A percentile compares a stretch with the other conserved stretches of the same genome.
phyloP scores from a whole-genome alignment of 2,113 vertebrate genomes.

The Numida meleagris region DNA sequence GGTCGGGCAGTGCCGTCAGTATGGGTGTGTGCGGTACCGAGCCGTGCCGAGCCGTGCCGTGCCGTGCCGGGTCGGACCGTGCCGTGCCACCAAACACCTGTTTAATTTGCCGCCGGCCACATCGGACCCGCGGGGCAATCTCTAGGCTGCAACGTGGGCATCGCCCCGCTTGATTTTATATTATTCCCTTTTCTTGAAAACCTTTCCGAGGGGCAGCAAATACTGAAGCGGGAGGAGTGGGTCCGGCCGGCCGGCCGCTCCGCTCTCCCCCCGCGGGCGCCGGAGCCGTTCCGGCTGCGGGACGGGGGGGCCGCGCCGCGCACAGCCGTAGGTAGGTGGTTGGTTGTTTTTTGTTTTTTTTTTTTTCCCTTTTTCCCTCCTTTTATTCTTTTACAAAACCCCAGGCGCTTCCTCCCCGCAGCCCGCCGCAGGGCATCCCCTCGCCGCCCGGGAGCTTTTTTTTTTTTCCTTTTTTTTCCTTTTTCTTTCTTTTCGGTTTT shows the following conservation, averaged over 20 bases:
- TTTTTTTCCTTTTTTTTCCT: background rate
- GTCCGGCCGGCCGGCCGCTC: background rate
- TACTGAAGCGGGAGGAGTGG: background rate
- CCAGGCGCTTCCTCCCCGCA: background rate
- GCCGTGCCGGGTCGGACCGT: background rate
- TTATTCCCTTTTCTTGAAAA: background rate
- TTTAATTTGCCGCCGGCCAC: slow-evolving; percentile 26
- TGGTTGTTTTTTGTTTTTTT: background rate
- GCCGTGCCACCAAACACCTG: slow-evolving; percentile 40
- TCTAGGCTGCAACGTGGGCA: background rate
- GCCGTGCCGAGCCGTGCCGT: too few relatives aligned
- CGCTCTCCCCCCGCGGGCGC: background rate
- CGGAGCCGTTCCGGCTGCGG: background rate
- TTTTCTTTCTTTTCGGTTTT: background rate
- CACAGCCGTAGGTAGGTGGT: background rate
- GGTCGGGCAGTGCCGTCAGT: too few relatives aligned
- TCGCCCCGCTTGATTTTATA: background rate
- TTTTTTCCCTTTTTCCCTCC: background rate
- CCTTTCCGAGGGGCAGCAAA: background rate
- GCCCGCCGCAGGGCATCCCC: background rate
- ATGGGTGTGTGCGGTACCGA: too few relatives aligned
- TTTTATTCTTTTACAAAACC: background rate
- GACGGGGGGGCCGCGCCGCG: background rate
- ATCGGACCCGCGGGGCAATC: background rate
- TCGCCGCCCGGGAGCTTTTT: background rate